Evolutionary conservation across 1,140 invertebrate species (phyloP).

Genomic region (Ceratina calcarata): DNA sequence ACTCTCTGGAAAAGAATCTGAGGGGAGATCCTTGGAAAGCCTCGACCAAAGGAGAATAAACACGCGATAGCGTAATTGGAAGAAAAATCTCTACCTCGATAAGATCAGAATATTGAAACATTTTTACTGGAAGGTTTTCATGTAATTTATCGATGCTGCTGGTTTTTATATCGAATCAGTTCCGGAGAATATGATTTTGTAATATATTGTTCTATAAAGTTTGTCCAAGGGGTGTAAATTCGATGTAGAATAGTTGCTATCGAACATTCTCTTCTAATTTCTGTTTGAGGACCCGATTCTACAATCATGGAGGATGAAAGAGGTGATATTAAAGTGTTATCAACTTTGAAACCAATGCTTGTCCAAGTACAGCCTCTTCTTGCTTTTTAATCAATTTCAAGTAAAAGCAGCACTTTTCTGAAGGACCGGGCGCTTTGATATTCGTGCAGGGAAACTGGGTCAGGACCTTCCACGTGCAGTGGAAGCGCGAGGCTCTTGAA

Average conservation of each 20-base stretch:
- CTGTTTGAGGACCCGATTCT: too few species aligned
- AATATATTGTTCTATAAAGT: too few species aligned
- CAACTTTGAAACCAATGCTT: neutral
- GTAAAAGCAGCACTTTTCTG: neutral
- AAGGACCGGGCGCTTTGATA: neutral
- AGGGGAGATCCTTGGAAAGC: neutral
- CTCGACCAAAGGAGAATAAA: conserved; percentile 6
- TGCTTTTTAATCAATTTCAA: neutral
- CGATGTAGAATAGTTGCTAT: too few species aligned
- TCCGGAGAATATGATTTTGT: too few species aligned
- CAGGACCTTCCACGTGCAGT: conserved; percentile 15
- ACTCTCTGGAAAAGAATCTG: conserved; percentile 3
- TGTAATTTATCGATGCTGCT: too few species aligned
- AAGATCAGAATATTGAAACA: neutral
- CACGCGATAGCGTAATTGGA: conserved; percentile 19
- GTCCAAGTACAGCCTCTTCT: too few species aligned
- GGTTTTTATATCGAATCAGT: too few species aligned
- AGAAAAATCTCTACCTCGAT: conserved; percentile 3
- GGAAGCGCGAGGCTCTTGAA: conserved; percentile 7
- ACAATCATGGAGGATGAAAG: neutral
- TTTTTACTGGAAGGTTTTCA: neutral
- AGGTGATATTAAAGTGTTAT: neutral
- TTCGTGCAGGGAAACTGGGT: conserved; percentile 4
- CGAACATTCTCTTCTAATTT: too few species aligned
- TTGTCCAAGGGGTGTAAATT: too few species aligned